phyloP scores from a whole-genome alignment of 2,888 invertebrate genomes.

The Drosophila melanocephala region DNA sequence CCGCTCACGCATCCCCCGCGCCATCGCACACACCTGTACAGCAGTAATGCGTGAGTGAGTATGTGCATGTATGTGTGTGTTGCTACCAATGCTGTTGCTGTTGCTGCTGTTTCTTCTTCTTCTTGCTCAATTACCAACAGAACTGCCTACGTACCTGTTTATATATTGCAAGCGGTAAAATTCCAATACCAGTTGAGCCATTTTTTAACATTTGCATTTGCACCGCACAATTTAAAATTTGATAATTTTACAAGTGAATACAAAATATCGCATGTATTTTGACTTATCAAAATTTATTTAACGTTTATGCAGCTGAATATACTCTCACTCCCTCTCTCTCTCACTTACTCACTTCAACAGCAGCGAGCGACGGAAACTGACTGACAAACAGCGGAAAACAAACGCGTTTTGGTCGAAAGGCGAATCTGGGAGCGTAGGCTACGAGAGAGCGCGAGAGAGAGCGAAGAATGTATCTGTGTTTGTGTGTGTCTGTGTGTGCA shows the following conservation, averaged over 20 bases:
- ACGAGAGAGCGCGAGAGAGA: conserved; percentile 24
- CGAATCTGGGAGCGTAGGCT: conserved; percentile 18
- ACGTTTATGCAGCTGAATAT: conserved; percentile 21
- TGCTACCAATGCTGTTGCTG: conserved; percentile 32
- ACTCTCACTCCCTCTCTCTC: conserved; percentile 11
- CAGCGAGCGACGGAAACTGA: conserved; percentile 66
- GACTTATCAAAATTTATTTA: conserved; percentile 38
- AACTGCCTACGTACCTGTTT: conserved; percentile 79
- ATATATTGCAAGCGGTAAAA: conserved; percentile 38
- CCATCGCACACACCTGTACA: conserved; percentile 66
- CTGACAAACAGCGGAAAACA: conserved; percentile 56
- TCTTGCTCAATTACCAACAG: conserved; percentile 74
- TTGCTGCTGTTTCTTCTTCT: conserved; percentile 49
- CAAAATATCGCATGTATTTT: conserved; percentile 25
- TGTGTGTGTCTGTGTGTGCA: conserved; percentile 19
- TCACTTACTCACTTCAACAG: conserved; percentile 25
- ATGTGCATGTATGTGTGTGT: conserved; percentile 22
- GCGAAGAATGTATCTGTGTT: neutral
- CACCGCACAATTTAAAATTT: conserved; percentile 13
- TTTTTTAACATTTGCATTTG: conserved; percentile 28
- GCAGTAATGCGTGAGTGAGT: conserved; percentile 3
- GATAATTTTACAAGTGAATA: conserved; percentile 18
- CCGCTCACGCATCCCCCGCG: conserved; percentile 54
- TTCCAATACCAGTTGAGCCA: conserved; percentile 40
- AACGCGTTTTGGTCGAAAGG: conserved; percentile 75